A percentile compares a stretch with the other conserved stretches of the same genome.
Conservation (phyloP, 2,888 invertebrate species). For the Ramazzottius varieornatus region DNA sequence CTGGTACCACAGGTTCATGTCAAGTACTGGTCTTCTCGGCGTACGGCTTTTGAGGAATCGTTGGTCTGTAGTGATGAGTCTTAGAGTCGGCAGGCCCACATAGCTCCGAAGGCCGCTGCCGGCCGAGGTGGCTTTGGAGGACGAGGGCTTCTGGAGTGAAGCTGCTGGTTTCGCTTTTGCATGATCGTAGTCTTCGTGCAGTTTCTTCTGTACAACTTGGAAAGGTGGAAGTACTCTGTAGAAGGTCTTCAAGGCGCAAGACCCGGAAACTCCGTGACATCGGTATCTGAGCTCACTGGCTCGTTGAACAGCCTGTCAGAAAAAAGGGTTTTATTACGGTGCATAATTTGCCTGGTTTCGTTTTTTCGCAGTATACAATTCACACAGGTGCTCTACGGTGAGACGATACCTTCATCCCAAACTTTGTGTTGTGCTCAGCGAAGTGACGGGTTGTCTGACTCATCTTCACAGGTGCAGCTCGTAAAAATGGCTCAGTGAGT, state of each 20-base stretch:
- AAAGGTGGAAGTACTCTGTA: not conserved
- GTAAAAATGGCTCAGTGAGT: too few relatives aligned
- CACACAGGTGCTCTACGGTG: not conserved
- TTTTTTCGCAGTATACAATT: not conserved
- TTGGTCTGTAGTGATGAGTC: too few relatives aligned
- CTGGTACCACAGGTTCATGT: not conserved
- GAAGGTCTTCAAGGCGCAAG: not conserved
- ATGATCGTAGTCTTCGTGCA: not conserved
- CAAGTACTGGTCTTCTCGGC: not conserved
- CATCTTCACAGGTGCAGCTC: too few relatives aligned
- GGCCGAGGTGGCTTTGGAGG: too few relatives aligned
- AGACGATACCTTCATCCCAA: too few relatives aligned
- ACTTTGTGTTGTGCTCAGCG: too few relatives aligned
- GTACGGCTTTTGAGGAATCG: too few relatives aligned
- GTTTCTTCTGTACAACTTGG: not conserved
- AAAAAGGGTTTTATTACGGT: not conserved
- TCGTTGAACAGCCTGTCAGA: not conserved
- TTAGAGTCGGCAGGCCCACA: not conserved
- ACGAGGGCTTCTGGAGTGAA: not conserved
- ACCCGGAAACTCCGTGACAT: slow-evolving; percentile 1
- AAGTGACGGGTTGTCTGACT: too few relatives aligned
- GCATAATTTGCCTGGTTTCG: not conserved
- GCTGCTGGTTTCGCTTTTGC: too few relatives aligned
- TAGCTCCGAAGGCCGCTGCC: too few relatives aligned
- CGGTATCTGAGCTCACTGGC: not conserved